Base-by-base conservation (phyloP, 2,113 vertebrate species). In the Eonycteris spelaea region DNA sequence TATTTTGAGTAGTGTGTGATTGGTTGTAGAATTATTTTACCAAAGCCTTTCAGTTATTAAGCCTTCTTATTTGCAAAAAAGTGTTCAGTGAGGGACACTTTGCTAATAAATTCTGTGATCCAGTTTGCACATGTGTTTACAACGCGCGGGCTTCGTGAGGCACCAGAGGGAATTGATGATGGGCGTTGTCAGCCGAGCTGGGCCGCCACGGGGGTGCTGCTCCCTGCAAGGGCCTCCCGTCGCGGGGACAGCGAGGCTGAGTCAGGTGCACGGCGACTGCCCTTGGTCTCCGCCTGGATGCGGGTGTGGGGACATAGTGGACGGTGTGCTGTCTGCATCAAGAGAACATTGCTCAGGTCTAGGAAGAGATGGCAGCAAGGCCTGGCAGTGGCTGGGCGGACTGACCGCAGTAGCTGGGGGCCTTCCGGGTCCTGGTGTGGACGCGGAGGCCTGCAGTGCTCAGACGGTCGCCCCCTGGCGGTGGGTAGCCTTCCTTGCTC, bases 381-480 rank as follows among this genome's bases (percentile, higher is more conserved):
- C 48, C 48, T 15, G 48, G 48, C 48, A 6, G 28, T 28, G 33
- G 18, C 3, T 1, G 0, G 22, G 18, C 57, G 13, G 59, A 3
- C 6, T 33, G 73, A 51, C 16, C 21, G 48, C 48, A 6, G 28
- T 28, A 24, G 18, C 3, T 1, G 0, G 22, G 18, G 4, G 24
- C 67, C 18, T 4, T 10, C 19, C 0, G 7, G 13, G 74, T 15
- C 22, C 12, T 30, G 2, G 3, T 70, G 1, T 16, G 26, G 30
- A 30, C 35, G 0, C 9, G 8, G 51, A 0, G 10, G 55, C 57
- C 6, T 35, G 45, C 48, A 30, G 33, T 19, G 85, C 22, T 45
- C 5, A 0, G 1, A 2, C n/a, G 74, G 26, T 22, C 0, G 0
- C 21, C 53, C 63, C 12, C 2, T 0, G 0, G 22, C 0, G 11